A percentile compares a stretch with the other conserved stretches of the same genome.
Conservation (phyloP, 2,888 invertebrate species). For the Tholera decimalis region DNA sequence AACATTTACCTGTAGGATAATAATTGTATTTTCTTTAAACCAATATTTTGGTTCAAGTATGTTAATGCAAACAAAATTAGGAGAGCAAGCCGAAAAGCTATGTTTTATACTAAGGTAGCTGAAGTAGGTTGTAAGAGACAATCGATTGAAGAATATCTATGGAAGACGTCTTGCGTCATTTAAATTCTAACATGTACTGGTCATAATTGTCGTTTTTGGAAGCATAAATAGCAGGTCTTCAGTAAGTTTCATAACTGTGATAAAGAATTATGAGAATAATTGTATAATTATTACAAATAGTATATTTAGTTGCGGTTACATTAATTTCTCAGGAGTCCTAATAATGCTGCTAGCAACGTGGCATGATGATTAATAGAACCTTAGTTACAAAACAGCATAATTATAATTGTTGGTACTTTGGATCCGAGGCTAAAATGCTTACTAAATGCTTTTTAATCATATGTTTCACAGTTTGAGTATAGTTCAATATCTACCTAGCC, state of each 20-base stretch:
- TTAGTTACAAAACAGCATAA: conserved; percentile 22
- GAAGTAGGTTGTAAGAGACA: conserved; percentile 19
- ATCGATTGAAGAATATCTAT: conserved; percentile 17
- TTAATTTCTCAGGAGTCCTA: conserved; percentile 16
- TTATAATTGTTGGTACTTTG: conserved; percentile 31
- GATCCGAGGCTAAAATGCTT: conserved; percentile 31
- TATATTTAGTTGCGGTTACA: neutral
- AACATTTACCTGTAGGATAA: neutral
- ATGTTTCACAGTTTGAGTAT: too few species aligned
- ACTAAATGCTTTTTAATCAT: conserved; percentile 33
- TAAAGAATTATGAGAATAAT: too few species aligned
- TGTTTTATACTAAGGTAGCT: conserved; percentile 4
- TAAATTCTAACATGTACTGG: neutral
- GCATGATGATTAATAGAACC: conserved; percentile 18
- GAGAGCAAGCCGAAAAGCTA: neutral
- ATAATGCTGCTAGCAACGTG: neutral
- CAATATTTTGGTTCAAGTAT: neutral
- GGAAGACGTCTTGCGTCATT: conserved; percentile 1
- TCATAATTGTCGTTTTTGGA: neutral
- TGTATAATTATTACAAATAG: conserved; percentile 1
- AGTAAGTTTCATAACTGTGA: too few species aligned
- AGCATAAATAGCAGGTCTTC: too few species aligned
- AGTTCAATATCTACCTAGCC: too few species aligned
- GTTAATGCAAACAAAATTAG: conserved; percentile 2
- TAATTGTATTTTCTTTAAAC: neutral